A percentile compares a stretch with the other conserved stretches of the same genome.
phyloP scores from a whole-genome alignment of 2,888 invertebrate species.

The Biston stratarius region DNA sequence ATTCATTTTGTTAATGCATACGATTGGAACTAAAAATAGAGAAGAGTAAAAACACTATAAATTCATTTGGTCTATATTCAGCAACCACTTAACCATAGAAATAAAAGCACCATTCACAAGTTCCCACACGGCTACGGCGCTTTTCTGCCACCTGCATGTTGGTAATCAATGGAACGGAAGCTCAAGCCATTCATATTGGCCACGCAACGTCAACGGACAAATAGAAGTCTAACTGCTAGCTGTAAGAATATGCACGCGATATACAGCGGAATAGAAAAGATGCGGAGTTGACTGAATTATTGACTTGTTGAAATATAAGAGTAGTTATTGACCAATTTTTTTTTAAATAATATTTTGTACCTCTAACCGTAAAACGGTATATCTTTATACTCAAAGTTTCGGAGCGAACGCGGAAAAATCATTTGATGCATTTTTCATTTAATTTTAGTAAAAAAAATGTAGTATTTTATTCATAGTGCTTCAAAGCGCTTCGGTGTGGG shows the following conservation, averaged over 20 bases:
- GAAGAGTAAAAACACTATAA: not conserved
- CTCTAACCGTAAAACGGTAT: too few species aligned
- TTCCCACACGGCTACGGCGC: not conserved
- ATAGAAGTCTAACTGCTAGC: not conserved
- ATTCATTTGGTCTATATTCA: not conserved
- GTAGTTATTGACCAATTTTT: too few species aligned
- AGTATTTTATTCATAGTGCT: too few species aligned
- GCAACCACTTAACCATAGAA: not conserved
- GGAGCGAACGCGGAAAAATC: too few species aligned
- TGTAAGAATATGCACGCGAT: constrained; percentile 4
- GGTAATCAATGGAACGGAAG: constrained; percentile 32
- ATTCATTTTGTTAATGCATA: too few species aligned
- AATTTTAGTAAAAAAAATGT: too few species aligned
- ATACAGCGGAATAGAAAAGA: not conserved
- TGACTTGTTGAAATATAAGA: too few species aligned
- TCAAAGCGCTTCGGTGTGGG: too few species aligned
- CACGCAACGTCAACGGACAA: constrained; percentile 21
- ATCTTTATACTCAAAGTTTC: too few species aligned
- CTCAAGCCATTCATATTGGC: constrained; percentile 25
- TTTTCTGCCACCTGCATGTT: constrained; percentile 13
- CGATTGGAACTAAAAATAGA: not conserved
- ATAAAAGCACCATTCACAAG: not conserved
- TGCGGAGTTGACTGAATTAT: too few species aligned
- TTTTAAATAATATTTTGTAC: too few species aligned
- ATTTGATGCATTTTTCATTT: too few species aligned